Percentiles rank a stretch among this genome's conserved stretches.
Conservation (phyloP, 2,113 vertebrate genomes). For the Scytalopus superciliaris region DNA sequence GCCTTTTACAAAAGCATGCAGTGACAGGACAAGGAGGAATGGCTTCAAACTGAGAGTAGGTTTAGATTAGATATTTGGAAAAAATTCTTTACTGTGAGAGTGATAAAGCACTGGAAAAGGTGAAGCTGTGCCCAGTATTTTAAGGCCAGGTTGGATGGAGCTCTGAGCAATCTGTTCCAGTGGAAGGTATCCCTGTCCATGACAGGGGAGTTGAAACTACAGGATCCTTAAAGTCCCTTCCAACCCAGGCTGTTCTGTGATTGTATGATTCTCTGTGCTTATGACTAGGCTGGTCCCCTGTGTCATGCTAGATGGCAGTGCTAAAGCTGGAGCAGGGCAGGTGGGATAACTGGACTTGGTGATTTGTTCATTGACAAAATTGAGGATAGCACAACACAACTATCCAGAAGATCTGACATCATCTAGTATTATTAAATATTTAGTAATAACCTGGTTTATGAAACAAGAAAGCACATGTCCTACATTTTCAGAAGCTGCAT, state of each 20-base stretch:
- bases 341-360: not conserved
- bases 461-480: not conserved
- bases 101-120: not conserved
- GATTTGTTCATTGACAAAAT: not conserved
- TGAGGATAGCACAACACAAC: not conserved
- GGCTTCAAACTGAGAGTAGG: not conserved
- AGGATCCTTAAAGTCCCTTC: not conserved
- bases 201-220: not conserved
- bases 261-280: not conserved
- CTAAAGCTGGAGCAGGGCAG: not conserved
- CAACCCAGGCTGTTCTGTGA: not conserved
- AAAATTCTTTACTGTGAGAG: not conserved
- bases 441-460: not conserved
- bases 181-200: not conserved
- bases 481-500: not conserved
- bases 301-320: not conserved
- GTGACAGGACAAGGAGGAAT: not conserved
- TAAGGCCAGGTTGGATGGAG: not conserved
- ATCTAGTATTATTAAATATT: not conserved
- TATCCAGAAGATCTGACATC: not conserved
- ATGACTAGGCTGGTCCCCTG: not conserved
- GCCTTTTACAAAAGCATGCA: not conserved
- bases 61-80: not conserved
- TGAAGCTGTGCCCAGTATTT: accelerated
- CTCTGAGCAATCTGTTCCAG: not conserved